Conservation (phyloP, 2,113 vertebrate genomes). For the Osmerus mordax region DNA sequence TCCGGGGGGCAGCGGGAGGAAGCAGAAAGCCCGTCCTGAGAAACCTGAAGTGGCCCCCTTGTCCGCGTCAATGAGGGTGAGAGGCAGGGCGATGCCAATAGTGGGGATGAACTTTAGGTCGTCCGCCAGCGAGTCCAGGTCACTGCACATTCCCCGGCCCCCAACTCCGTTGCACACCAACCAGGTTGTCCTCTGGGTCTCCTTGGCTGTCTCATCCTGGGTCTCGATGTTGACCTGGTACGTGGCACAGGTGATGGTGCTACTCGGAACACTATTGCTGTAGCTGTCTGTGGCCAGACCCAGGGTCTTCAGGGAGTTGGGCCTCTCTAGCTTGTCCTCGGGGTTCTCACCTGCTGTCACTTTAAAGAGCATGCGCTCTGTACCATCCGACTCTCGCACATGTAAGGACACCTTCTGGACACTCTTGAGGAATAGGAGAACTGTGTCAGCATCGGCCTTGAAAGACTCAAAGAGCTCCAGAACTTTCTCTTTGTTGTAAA, state of each 20-base stretch:
- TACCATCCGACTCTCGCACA: constrained; percentile 84
- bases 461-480: constrained; percentile 96
- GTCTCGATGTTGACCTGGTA: constrained; percentile 86
- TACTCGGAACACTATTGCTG: constrained; percentile 80
- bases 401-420: constrained; percentile 91
- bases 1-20: constrained; percentile 91
- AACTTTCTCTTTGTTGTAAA: constrained; percentile 94
- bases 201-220: constrained; percentile 82
- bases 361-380: constrained; percentile 85
- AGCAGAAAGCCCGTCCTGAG: constrained; percentile 93
- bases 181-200: constrained; percentile 85
- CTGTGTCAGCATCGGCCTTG: constrained; percentile 91
- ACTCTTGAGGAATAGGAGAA: constrained; percentile 92
- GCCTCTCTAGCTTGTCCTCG: constrained; percentile 80
- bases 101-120: constrained; percentile 92
- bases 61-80: constrained; percentile 69
- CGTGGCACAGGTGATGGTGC: constrained; percentile 83
- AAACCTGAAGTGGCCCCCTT: constrained; percentile 80
- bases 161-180: constrained; percentile 93
- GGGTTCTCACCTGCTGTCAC: constrained; percentile 82
- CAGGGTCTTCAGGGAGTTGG: constrained; percentile 82
- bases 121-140: constrained; percentile 89
- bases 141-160: constrained; percentile 84
- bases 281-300: constrained; percentile 83
- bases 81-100: constrained; percentile 88